A percentile compares a stretch with the other conserved stretches of the same genome.
Conservation (phyloP, 1,140 invertebrate species). For the Prorops nasuta region DNA sequence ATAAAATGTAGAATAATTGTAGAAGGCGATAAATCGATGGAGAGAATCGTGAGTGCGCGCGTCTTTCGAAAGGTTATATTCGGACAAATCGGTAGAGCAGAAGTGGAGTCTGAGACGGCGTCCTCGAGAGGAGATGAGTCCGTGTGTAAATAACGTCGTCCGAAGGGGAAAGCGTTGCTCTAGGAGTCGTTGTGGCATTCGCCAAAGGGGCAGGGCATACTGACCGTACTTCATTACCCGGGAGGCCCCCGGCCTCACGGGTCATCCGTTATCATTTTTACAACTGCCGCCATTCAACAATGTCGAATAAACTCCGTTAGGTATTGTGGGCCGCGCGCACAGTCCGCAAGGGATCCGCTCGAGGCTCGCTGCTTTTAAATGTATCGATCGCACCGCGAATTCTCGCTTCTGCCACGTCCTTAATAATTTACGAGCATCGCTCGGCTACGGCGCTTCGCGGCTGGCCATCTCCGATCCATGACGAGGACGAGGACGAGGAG, state of each 20-base stretch:
- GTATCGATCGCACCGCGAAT: constrained; percentile 29
- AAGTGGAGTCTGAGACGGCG: too few species aligned
- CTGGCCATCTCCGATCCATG: neutral
- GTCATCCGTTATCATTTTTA: constrained; percentile 59
- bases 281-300: constrained; percentile 58
- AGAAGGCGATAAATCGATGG: too few species aligned
- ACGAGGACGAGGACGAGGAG: too few species aligned
- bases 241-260: constrained; percentile 47
- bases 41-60: too few species aligned
- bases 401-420: constrained; percentile 14
- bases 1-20: too few species aligned
- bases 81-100: too few species aligned
- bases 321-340: constrained; percentile 36
- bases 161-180: constrained; percentile 27
- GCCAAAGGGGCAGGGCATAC: constrained; percentile 37
- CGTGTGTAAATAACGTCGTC: constrained; percentile 15
- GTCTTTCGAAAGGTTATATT: too few species aligned
- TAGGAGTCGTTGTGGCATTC: constrained; percentile 28
- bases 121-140: constrained; percentile 18
- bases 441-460: neutral
- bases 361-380: constrained; percentile 30
- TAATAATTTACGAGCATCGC: constrained; percentile 23
- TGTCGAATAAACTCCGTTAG: constrained; percentile 59
- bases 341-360: constrained; percentile 44
- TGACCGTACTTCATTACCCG: constrained; percentile 57